A percentile compares a stretch with the other conserved stretches of the same genome.
Evolutionary conservation across 2,888 invertebrate genomes (phyloP).

Genomic region (Hyppa rectilinea): DNA sequence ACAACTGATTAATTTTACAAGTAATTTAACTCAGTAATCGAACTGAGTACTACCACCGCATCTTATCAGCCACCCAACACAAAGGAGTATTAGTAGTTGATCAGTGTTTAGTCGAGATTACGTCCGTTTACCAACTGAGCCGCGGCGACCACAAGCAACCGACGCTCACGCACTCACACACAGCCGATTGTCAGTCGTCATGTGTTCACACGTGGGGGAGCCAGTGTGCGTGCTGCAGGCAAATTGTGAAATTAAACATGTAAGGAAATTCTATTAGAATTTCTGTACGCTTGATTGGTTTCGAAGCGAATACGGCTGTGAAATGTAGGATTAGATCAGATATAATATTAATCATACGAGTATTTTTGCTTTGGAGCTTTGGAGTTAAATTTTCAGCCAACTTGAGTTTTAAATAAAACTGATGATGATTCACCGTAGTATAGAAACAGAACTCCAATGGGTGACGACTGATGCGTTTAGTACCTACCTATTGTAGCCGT

Average conservation of each 20-base stretch:
- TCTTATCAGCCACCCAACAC: slow-evolving; percentile 55
- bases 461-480: not conserved
- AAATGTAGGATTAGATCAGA: not conserved
- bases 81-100: slow-evolving; percentile 71
- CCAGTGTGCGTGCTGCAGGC: slow-evolving; percentile 46
- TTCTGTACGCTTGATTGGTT: slow-evolving; percentile 30
- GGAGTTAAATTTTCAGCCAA: not conserved
- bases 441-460: too few species aligned
- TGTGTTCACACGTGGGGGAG: slow-evolving; percentile 9
- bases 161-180: slow-evolving; percentile 65
- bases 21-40: slow-evolving; percentile 62
- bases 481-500: not conserved
- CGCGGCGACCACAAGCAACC: slow-evolving; percentile 81
- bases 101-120: slow-evolving; percentile 87
- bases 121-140: slow-evolving; percentile 85
- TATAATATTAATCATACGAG: not conserved
- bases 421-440: not conserved
- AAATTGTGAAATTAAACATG: slow-evolving; percentile 56
- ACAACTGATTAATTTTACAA: not conserved
- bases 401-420: not conserved
- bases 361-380: not conserved
- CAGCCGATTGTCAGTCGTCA: slow-evolving; percentile 20
- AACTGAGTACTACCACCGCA: slow-evolving; percentile 54
- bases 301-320: slow-evolving; percentile 28
- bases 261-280: slow-evolving; percentile 45